These are phyloP conservation scores for Heliothis peltigera DNA, from an alignment of 2,888 invertebrate species.

Conservation along the genomic window DNA sequence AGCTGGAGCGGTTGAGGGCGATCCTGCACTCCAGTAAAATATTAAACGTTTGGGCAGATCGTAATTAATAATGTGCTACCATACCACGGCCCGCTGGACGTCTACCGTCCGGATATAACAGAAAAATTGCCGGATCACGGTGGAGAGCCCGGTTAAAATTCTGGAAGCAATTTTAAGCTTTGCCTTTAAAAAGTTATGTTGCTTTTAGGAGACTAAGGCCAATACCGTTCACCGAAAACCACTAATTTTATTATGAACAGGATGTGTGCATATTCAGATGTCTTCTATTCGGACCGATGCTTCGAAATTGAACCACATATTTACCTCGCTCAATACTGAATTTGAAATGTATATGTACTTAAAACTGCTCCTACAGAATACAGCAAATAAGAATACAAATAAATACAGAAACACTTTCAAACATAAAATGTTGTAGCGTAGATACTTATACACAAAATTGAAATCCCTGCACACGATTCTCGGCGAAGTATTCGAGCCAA, in stretches of 20 bases:
- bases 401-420: constrained; percentile 46
- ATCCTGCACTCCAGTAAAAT: constrained; percentile 85
- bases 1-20: constrained; percentile 77
- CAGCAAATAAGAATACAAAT: constrained; percentile 32
- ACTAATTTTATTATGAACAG: constrained; percentile 68
- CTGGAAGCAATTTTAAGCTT: constrained; percentile 76
- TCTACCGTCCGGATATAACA: constrained; percentile 80
- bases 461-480: constrained; percentile 67
- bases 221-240: constrained; percentile 64
- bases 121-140: constrained; percentile 86
- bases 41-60: constrained; percentile 83
- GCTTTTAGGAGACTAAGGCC: constrained; percentile 70
- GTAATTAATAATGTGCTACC: constrained; percentile 86
- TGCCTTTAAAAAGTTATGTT: constrained; percentile 71
- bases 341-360: neutral
- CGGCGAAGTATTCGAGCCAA: constrained; percentile 74
- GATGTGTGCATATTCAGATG: constrained; percentile 48
- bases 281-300: constrained; percentile 30
- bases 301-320: constrained; percentile 6
- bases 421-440: constrained; percentile 38
- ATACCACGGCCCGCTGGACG: constrained; percentile 72
- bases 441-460: constrained; percentile 68
- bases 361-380: constrained; percentile 6
- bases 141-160: constrained; percentile 76
- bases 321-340: neutral